Evolutionary conservation across 2,888 invertebrate species (phyloP), one percentile per base, ranked within the genome.

Genomic region (Eurytoma californica): DNA sequence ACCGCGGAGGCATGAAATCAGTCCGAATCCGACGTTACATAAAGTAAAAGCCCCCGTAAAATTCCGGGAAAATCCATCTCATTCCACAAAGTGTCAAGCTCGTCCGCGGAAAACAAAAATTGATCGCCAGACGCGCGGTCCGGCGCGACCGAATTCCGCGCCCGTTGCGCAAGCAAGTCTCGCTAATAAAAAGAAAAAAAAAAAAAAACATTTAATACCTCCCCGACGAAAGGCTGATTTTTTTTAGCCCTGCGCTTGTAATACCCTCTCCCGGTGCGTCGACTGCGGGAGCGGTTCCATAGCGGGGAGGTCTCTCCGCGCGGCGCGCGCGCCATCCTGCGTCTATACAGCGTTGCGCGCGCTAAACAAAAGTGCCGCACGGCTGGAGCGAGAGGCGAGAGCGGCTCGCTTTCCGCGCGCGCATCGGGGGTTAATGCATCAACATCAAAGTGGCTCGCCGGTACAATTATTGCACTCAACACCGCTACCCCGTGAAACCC

Each of bases 381-480:
- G 69, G 18, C 57, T 47, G 28, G 72, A 79, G 69, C 58, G 66
- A 68, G 49, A 39, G n/a, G 20, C 30, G 65, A 72, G 58, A 65
- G 13, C 4, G 2, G 53, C n/a, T 3, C 30, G 73, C 73, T 69
- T 60, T 16, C 69, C 18, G 47, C 53, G 53, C 51, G 65, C 51
- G 67, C 63, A 51, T 58, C 60, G 60, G 83, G 84, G 86, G 86
- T 87, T 88, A 88, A 88, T 88, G 86, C 88, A 88, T 88, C 87
- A 87, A 88, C 87, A 88, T 88, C 88, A 88, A 88, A 88, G 88
- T 86, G 84, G 85, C 85, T 85, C 82, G 83, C 83, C 72, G 84
- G 84, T 85, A 85, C 87, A 87, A 87, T 88, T 87, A 88, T 88
- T 88, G 86, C 86, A 85, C 85, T 87, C 86, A 83, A 85, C 85